Evolutionary conservation across 2,113 vertebrate genomes (phyloP), one percentile per base, ranked within the genome.

Genomic region (Seriola quinqueradiata): DNA sequence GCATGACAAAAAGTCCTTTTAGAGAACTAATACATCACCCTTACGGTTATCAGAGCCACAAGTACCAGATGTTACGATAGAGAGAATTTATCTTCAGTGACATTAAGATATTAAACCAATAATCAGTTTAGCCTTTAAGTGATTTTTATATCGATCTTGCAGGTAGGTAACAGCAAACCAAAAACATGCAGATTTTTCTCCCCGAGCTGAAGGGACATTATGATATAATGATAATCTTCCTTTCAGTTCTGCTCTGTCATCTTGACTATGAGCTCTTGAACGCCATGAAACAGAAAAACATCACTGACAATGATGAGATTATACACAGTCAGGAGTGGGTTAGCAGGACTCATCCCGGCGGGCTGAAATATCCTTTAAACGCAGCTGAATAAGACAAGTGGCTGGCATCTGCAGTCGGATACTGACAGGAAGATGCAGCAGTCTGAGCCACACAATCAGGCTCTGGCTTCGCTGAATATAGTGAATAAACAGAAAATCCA

Each of bases 1-100:
- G 81, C 87, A 92, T 92, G 80, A 94, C 82, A 92, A 92, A 90
- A 83, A 84, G 13, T 71, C 79, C 52, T 66, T 85, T 86, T 80
- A 85, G 70, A 90, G 63, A 34, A 72, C 65, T 90, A 81, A 91
- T 80, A 78, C 76, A 82, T 81, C 73, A 66, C 55, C 79, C 81
- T 81, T 44, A 50, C 82, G 63, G 74, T 90, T 92, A 87, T 88
- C 78, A 75, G 58, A 83, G 76, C 60, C 70, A 63, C 55, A 82
- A 79, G 75, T 54, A 68, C 36, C 23, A 78, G 67, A 92, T 90
- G 65, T 88, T 75, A 70, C 74, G 85, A 94, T 87, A 90, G 68
- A n/a, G 54, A 69, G 10, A 65, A 91, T 61, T 67, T 66, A 72
- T 79, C 48, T 40, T 46, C 55, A 75, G 42, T 78, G 13, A 87